Evolutionary conservation across 2,888 invertebrate species (phyloP), one percentile per base, ranked within the genome.

Genomic region (Caenorhabditis wallacei): DNA sequence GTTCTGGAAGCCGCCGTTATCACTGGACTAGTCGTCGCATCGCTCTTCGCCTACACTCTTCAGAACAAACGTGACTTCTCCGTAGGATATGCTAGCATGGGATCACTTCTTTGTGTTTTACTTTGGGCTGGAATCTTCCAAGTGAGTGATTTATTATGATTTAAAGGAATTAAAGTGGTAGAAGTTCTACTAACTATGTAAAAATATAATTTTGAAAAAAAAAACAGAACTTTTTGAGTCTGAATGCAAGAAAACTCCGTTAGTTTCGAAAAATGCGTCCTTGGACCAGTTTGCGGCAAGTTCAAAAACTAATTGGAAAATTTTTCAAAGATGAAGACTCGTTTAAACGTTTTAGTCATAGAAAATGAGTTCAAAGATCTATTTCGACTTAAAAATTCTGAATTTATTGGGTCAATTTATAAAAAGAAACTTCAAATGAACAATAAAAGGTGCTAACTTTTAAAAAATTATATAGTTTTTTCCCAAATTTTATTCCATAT

Each of bases 1-100:
- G 96, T 96, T 3, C 93, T 96, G 22, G 95, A 96, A 93, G 96
- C 96, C 0, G 94, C 96, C 40, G 92, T 94, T 0, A 93, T 96
- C 81, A 96, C 96, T 22, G 72, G 80, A 22, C 63, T 86, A 1
- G 85, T 87, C 43, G 87, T 86, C 18, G 93, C 94, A 85, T 94
- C 95, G 0, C 94, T 96, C 71, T 96, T 96, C 0, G 92, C 95
- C n/a, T 96, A 95, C 93, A 96, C 96, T 0, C 94, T 96, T 88
- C 96, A 96, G 93, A 95, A 95, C 16, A 96, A 96, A 92, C 94
- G 94, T 66, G 96, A 96, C 93, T 96, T 96, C 93, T 95, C 95
- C 13, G 94, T 95, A 91, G 95, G 95, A 92, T 95, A 88, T 89
- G 92, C 86, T 83, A 92, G 92, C 18, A 88, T 93, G 81, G 93